phyloP scores from a whole-genome alignment of 2,888 invertebrate genomes.

The Tetropium fuscum region DNA sequence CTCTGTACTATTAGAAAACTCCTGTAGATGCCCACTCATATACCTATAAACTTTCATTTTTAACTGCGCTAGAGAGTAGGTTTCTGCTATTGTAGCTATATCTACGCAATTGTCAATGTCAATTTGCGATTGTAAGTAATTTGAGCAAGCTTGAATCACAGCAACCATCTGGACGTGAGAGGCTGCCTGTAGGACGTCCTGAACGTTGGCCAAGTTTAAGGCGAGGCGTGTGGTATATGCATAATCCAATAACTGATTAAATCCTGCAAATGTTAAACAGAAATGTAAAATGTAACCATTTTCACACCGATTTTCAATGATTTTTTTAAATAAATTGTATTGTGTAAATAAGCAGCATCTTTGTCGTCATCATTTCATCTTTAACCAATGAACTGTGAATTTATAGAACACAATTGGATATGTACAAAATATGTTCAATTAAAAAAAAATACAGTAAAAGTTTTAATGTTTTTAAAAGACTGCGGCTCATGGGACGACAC shows the following conservation, averaged over 20 bases:
- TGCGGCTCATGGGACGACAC: too few species aligned
- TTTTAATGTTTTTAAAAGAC: too few species aligned
- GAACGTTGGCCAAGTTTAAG: constrained; percentile 72
- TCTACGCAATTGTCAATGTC: constrained; percentile 80
- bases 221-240: constrained; percentile 76
- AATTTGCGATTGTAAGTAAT: constrained; percentile 75
- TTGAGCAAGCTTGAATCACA: constrained; percentile 75
- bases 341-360: too few species aligned
- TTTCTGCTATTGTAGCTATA: constrained; percentile 76
- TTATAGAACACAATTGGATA: too few species aligned
- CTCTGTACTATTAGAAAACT: constrained; percentile 72
- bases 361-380: too few species aligned
- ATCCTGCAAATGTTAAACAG: constrained; percentile 59
- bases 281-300: not conserved
- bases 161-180: constrained; percentile 74
- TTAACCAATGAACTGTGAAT: too few species aligned
- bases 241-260: constrained; percentile 74
- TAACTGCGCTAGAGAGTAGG: constrained; percentile 73
- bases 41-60: constrained; percentile 73
- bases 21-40: constrained; percentile 73
- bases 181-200: constrained; percentile 78
- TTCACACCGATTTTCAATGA: too few species aligned
- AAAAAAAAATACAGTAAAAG: too few species aligned
- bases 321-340: too few species aligned
- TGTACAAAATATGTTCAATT: too few species aligned